Conservation (phyloP, 2,797 vertebrate species). For the Sphaeramia orbicularis region DNA sequence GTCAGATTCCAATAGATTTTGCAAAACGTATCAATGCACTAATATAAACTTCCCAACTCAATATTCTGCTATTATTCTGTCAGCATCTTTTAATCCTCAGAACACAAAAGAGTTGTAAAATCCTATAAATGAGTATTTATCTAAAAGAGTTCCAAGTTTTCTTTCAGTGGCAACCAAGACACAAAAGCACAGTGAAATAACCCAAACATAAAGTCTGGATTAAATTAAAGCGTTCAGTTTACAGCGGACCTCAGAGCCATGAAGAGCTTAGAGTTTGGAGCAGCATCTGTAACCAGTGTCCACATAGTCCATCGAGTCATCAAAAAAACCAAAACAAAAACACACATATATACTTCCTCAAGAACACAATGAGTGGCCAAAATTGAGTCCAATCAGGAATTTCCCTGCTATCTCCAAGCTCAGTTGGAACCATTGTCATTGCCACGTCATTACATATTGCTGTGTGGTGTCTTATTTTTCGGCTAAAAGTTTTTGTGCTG, state of each 20-base stretch:
- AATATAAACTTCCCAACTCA: too few relatives aligned
- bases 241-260: constrained; percentile 11
- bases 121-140: constrained; percentile 1
- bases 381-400: too few relatives aligned
- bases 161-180: constrained; percentile 13
- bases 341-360: neutral
- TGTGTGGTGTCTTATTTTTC: too few relatives aligned
- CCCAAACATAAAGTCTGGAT: constrained; percentile 31
- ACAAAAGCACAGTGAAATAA: constrained; percentile 23
- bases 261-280: neutral
- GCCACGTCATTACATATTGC: too few relatives aligned
- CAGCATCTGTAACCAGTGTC: neutral
- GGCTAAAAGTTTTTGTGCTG: too few relatives aligned
- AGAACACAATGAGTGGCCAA: neutral
- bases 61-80: too few relatives aligned
- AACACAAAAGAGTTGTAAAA: constrained; percentile 16
- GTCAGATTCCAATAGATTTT: neutral
- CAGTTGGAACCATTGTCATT: too few relatives aligned
- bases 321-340: too few relatives aligned
- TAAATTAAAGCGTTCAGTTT: constrained; percentile 26
- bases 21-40: neutral
- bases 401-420: too few relatives aligned
- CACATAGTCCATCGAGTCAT: neutral
- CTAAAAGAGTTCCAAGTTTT: neutral
- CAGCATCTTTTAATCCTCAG: neutral